phyloP scores from a whole-genome alignment of 2,113 vertebrate genomes.

The Oreotrochilus melanogaster region DNA sequence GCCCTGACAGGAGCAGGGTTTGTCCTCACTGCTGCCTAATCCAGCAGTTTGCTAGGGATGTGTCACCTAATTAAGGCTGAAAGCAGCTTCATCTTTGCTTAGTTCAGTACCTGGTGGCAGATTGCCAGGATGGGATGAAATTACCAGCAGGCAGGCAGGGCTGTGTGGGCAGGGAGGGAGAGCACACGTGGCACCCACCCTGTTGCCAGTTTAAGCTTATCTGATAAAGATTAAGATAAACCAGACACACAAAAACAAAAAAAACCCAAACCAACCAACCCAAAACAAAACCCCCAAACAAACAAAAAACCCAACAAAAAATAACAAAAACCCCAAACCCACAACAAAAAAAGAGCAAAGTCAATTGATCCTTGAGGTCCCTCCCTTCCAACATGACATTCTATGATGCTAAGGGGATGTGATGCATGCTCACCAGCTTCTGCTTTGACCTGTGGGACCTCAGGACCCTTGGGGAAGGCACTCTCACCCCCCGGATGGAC shows the following conservation, averaged over 20 bases:
- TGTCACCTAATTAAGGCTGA: conserved; percentile 77
- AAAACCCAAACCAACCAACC: no score
- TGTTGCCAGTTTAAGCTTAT: conserved; percentile 37
- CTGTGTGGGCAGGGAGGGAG: neutral
- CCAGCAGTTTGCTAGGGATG: conserved; percentile 76
- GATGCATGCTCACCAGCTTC: conserved; percentile 49
- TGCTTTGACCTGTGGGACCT: conserved; percentile 54
- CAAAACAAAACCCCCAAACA: no score
- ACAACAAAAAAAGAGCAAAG: conserved; percentile 59
- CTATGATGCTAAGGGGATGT: conserved; percentile 2
- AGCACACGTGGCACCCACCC: neutral
- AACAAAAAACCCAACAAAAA: no score
- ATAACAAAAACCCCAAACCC: no score
- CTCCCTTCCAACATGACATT: no score
- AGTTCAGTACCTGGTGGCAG: conserved; percentile 63
- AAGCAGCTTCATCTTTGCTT: conserved; percentile 81
- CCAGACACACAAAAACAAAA: conserved; percentile 39
- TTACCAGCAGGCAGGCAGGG: conserved; percentile 51
- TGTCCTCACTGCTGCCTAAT: conserved; percentile 27
- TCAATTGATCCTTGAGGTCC: neutral
- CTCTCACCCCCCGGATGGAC: no score
- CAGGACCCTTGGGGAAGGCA: neutral
- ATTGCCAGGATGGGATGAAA: conserved; percentile 70
- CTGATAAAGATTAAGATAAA: conserved; percentile 68
- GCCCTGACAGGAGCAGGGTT: no score